phyloP scores from a whole-genome alignment of 2,113 vertebrate species.

The Bubo scandiacus region DNA sequence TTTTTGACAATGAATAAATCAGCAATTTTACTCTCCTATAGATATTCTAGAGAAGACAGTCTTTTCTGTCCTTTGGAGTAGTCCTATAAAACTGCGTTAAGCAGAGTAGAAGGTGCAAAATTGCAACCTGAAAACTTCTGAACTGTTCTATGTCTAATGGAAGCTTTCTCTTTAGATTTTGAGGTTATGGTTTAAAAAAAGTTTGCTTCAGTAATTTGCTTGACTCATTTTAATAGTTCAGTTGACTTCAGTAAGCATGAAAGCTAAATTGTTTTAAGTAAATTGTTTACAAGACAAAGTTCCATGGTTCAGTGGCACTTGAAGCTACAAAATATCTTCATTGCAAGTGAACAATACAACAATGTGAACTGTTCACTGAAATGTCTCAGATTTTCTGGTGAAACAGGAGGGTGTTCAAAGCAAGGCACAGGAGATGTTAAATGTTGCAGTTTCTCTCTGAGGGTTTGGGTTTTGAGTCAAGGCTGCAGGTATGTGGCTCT shows the following conservation, averaged over 20 bases:
- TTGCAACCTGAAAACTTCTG: background rate
- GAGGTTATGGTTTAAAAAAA: background rate
- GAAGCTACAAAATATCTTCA: background rate
- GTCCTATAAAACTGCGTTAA: background rate
- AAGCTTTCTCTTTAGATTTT: background rate
- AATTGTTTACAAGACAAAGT: background rate
- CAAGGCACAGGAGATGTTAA: background rate
- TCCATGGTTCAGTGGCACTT: background rate
- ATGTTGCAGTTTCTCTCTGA: background rate
- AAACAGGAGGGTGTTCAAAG: background rate
- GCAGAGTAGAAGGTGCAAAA: background rate
- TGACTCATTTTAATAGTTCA: background rate
- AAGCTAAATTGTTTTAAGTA: background rate
- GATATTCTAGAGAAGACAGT: background rate
- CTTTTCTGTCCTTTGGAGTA: background rate
- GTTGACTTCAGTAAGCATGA: background rate
- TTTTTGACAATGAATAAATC: background rate
- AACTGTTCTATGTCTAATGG: background rate
- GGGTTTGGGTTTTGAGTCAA: background rate
- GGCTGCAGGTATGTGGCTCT: background rate
- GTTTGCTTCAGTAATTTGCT: background rate
- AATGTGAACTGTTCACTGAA: background rate
- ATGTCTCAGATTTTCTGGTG: background rate
- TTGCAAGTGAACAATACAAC: background rate
- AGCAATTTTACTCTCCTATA: background rate